These are phyloP conservation scores for Meriones psammophilus DNA, from an alignment of 2,797 vertebrate genomes.

Conservation along the genomic window DNA sequence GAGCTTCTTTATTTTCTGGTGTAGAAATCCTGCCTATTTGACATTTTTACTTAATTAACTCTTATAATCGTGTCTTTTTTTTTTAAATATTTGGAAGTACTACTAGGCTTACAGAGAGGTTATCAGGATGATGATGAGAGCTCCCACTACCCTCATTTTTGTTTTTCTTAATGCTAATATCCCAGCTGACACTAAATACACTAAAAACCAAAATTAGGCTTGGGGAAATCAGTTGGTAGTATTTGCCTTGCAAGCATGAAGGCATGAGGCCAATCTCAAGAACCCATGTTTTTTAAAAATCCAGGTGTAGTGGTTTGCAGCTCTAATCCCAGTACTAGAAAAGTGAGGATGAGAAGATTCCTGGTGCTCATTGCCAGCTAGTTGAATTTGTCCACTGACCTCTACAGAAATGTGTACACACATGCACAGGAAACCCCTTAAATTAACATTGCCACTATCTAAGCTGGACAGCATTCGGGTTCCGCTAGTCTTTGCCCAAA, in stretches of 20 bases:
- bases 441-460: not conserved
- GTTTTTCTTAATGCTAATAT: not conserved
- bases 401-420: not conserved
- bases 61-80: not conserved
- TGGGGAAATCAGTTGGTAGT: not conserved
- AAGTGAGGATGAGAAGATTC: too few species aligned
- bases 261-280: not conserved
- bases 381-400: not conserved
- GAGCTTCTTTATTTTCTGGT: not conserved
- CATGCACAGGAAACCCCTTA: not conserved
- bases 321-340: not conserved
- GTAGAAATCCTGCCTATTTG: not conserved
- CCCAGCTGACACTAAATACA: not conserved
- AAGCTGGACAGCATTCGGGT: not conserved
- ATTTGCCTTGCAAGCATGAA: not conserved
- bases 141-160: not conserved
- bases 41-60: not conserved
- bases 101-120: not conserved
- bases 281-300: not conserved
- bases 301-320: not conserved
- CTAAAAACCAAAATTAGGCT: not conserved
- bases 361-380: too few species aligned
- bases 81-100: not conserved
- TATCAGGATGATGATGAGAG: not conserved
- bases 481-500: not conserved